phyloP scores from a whole-genome alignment of 2,113 vertebrate genomes.

The Onychostoma macrolepis region DNA sequence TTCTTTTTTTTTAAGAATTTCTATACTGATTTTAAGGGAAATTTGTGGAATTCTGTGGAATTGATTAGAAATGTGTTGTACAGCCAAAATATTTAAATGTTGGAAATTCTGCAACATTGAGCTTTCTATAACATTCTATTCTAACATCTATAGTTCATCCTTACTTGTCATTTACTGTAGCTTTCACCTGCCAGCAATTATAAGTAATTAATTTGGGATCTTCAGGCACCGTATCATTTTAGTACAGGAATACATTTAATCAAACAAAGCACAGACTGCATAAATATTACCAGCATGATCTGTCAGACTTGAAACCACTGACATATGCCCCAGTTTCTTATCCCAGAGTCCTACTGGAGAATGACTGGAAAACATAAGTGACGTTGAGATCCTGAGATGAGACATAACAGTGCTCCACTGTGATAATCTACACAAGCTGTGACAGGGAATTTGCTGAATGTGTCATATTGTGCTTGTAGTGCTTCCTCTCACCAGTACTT shows the following conservation, averaged over 20 bases:
- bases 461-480: slow-evolving; percentile 36
- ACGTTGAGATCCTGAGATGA: slow-evolving; percentile 42
- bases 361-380: slow-evolving; percentile 40
- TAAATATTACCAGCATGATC: not conserved
- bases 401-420: slow-evolving; percentile 13
- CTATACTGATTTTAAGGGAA: not conserved
- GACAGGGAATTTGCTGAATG: slow-evolving; percentile 43
- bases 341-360: slow-evolving; percentile 44
- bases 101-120: not conserved
- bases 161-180: not conserved
- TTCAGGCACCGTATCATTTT: slow-evolving; percentile 1
- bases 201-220: not conserved
- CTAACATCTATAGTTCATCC: too few relatives aligned
- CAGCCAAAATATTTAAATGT: not conserved
- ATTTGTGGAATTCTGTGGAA: not conserved
- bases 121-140: not conserved
- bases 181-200: not conserved
- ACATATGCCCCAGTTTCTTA: not conserved
- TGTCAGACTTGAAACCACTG: not conserved
- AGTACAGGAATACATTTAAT: slow-evolving; percentile 18
- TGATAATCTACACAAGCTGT: slow-evolving; percentile 52
- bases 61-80: not conserved
- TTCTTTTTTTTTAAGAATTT: not conserved
- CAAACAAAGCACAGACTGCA: not conserved
- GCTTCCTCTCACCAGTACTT: not conserved